These are phyloP conservation scores for Rostratula benghalensis DNA, from an alignment of 2,113 vertebrate species.

Conservation along the genomic window DNA sequence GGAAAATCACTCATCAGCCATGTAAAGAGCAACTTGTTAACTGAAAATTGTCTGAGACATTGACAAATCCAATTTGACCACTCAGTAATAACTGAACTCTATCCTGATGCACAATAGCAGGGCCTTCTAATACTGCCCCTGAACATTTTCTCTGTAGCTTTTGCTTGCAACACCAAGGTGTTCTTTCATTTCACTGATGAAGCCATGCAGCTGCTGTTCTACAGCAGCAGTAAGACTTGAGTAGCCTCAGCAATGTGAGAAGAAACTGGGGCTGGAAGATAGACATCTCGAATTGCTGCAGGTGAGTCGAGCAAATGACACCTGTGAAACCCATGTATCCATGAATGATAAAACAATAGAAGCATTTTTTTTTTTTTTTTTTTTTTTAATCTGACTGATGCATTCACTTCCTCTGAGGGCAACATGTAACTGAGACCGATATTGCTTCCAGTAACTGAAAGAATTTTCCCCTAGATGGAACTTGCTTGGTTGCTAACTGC, in stretches of 20 bases:
- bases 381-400: neutral
- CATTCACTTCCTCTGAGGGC: neutral
- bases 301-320: neutral
- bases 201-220: neutral
- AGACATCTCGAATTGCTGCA: neutral
- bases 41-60: neutral
- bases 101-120: neutral
- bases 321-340: rapidly evolving
- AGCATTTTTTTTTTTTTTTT: neutral
- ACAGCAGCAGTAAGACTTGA: neutral
- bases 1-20: neutral
- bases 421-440: neutral
- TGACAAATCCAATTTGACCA: neutral
- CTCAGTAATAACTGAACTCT: neutral
- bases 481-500: neutral
- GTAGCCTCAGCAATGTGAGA: neutral
- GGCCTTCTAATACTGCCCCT: neutral
- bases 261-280: neutral
- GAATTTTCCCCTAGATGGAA: neutral
- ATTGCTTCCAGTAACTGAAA: neutral
- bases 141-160: neutral
- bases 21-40: neutral
- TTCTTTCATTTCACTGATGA: neutral
- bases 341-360: neutral
- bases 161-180: neutral